Percentiles rank a stretch among this genome's conserved stretches.
Evolutionary conservation across 23 tunicate species (phyloP).

Genomic region (Clavelina lepadiformis): DNA sequence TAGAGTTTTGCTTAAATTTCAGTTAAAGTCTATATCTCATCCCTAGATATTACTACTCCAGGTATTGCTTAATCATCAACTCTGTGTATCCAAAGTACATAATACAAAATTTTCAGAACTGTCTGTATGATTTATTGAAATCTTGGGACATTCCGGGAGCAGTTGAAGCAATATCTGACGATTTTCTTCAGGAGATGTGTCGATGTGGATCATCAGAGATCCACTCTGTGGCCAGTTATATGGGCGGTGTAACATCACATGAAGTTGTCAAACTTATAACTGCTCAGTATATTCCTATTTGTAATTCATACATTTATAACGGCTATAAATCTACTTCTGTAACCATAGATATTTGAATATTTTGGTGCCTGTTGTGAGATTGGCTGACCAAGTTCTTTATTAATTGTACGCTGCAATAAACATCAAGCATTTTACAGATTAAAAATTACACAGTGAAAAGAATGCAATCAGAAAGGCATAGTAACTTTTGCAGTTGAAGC

Average conservation of each 20-base stretch:
- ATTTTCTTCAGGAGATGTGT: conserved; percentile 70
- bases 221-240: conserved; percentile 88
- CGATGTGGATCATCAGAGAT: conserved; percentile 81
- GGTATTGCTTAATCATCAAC: neutral
- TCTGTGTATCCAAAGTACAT: too few relatives aligned
- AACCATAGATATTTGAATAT: conserved; percentile 36
- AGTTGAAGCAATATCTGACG: conserved; percentile 61
- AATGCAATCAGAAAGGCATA: too few relatives aligned
- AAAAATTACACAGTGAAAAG: too few relatives aligned
- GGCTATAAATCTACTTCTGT: conserved; percentile 67
- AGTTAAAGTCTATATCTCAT: too few relatives aligned
- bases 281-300: conserved; percentile 75
- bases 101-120: conserved; percentile 28
- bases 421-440: too few relatives aligned
- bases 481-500: too few relatives aligned
- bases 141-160: conserved; percentile 79
- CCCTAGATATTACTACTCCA: too few relatives aligned
- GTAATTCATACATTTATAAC: conserved; percentile 61
- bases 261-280: conserved; percentile 92
- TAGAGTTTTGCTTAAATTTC: too few relatives aligned
- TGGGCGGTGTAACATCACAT: conserved; percentile 96
- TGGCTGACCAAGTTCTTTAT: too few relatives aligned
- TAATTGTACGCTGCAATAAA: too few relatives aligned
- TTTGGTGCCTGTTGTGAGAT: too few relatives aligned
- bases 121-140: conserved; percentile 34